A percentile compares a stretch with the other conserved stretches of the same genome.
Conservation (phyloP, 2,888 invertebrate species). For the Melanostoma scalare region DNA sequence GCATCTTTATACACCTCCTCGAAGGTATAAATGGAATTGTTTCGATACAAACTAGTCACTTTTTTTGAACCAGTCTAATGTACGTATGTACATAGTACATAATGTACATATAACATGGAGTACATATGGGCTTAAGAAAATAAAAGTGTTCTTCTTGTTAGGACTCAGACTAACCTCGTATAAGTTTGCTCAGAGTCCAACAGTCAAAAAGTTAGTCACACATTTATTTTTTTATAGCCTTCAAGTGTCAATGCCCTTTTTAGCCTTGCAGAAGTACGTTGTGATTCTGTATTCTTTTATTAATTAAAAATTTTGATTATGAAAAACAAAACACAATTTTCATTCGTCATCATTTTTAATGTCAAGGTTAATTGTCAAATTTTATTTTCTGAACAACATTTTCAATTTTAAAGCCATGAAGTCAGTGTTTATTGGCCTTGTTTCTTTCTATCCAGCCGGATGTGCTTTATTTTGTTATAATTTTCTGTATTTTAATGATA, state of each 20-base stretch:
- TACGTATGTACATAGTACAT: too few species aligned
- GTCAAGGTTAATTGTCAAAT: slow-evolving; percentile 46
- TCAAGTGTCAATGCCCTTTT: slow-evolving; percentile 40
- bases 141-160: too few species aligned
- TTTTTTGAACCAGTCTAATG: too few species aligned
- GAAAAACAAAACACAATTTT: too few species aligned
- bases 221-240: neutral
- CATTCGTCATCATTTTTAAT: slow-evolving; percentile 23
- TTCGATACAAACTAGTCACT: too few species aligned
- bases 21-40: too few species aligned
- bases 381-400: neutral
- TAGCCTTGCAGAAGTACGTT: slow-evolving; percentile 2
- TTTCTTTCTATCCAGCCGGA: slow-evolving; percentile 11
- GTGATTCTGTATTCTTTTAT: neutral
- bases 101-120: too few species aligned
- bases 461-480: slow-evolving; percentile 10
- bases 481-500: neutral
- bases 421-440: slow-evolving; percentile 36
- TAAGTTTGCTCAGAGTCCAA: too few species aligned
- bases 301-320: too few species aligned
- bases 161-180: too few species aligned
- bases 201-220: neutral
- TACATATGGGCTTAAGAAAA: too few species aligned
- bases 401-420: slow-evolving; percentile 10
- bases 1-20: too few species aligned